Conservation (phyloP, 1,140 invertebrate genomes). For the Drosophila repleta region DNA sequence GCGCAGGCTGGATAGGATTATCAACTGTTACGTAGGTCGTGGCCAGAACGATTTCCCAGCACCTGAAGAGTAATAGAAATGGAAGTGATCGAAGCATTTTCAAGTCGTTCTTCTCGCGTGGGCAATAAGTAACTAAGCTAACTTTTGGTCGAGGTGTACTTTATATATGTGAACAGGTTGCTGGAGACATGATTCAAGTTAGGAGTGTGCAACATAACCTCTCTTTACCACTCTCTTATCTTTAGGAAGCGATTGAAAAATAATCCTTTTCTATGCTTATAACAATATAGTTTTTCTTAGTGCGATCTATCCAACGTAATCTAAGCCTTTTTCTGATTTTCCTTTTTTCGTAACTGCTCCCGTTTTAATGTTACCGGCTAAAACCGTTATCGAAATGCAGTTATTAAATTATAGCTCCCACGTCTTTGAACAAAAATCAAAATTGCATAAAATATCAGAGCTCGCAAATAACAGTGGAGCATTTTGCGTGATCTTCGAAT, state of each 20-base stretch:
- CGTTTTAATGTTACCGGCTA: no score
- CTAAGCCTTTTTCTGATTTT: background rate
- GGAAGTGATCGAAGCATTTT: conserved; percentile 8
- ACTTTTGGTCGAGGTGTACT: fast-evolving
- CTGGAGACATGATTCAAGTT: background rate
- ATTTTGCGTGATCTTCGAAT: no score
- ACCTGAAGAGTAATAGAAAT: conserved; percentile 10
- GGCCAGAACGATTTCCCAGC: background rate
- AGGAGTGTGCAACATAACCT: no score
- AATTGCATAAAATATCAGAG: no score
- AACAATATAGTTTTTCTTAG: background rate
- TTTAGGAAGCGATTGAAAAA: no score
- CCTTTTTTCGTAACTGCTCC: conserved; percentile 33
- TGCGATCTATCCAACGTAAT: background rate
- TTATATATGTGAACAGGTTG: conserved; percentile 60
- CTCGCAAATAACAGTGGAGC: no score
- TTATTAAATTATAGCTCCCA: no score
- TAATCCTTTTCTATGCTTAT: no score
- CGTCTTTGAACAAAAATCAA: no score
- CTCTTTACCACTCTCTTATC: no score
- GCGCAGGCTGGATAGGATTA: conserved; percentile 26
- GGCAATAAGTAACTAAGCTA: conserved; percentile 31
- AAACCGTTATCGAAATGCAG: no score
- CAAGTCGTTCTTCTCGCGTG: background rate
- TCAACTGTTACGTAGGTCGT: conserved; percentile 43